Conservation (phyloP, 1,140 invertebrate species). For the Meloidogyne floridensis region DNA sequence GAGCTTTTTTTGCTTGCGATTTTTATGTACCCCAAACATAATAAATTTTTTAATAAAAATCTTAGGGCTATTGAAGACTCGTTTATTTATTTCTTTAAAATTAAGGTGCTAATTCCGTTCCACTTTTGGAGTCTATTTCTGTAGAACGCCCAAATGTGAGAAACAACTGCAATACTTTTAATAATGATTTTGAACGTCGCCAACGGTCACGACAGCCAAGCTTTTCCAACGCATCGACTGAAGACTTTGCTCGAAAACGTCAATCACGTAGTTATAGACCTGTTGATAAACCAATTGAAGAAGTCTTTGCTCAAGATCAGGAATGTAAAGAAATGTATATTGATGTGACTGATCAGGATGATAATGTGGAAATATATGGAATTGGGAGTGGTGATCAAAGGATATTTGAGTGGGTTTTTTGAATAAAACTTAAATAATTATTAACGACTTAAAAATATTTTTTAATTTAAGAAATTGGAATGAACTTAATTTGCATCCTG, state of each 20-base stretch:
- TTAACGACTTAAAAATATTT: background rate
- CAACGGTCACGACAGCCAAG: background rate
- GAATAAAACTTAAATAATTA: background rate
- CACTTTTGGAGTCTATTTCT: background rate
- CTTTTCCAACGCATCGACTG: background rate
- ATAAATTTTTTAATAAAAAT: too few relatives aligned
- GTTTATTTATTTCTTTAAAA: background rate
- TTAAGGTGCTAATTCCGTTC: background rate
- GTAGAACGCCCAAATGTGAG: background rate
- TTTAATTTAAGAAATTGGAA: conserved; percentile 13
- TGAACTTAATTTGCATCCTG: conserved; percentile 6
- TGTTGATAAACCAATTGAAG: background rate
- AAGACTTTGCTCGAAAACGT: background rate
- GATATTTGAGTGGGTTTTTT: background rate
- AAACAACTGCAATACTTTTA: background rate
- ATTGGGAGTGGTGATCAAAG: background rate
- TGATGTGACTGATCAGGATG: background rate
- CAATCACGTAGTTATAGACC: background rate
- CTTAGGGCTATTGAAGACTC: too few relatives aligned
- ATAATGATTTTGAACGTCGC: background rate
- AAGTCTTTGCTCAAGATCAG: background rate
- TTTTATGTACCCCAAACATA: too few relatives aligned
- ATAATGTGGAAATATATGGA: background rate
- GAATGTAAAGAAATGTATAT: background rate
- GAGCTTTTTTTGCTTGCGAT: too few relatives aligned